Evolutionary conservation across 2,113 vertebrate genomes (phyloP).

Genomic region (Buteo buteo): DNA sequence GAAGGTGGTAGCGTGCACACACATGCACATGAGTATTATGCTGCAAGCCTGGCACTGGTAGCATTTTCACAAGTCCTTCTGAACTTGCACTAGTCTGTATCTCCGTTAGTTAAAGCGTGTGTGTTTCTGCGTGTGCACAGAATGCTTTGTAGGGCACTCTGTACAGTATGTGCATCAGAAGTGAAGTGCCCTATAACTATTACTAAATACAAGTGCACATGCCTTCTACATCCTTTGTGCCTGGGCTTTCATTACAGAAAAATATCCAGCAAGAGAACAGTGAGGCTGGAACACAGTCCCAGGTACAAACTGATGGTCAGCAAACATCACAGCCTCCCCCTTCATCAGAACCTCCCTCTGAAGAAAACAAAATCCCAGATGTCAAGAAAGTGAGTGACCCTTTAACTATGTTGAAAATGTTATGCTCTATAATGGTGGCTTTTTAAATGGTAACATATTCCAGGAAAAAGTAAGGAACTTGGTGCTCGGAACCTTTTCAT

Average conservation of each 20-base stretch:
- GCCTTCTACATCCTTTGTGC: constrained; percentile 82
- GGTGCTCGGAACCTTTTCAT: not conserved
- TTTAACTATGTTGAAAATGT: constrained; percentile 69
- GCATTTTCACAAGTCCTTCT: not conserved
- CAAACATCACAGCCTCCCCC: constrained; percentile 76
- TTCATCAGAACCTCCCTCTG: constrained; percentile 79
- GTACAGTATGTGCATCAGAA: not conserved
- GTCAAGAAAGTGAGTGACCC: constrained; percentile 82
- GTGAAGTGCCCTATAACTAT: constrained; percentile 51
- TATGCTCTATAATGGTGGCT: constrained; percentile 10
- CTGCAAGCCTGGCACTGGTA: not conserved
- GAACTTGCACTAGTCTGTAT: not conserved
- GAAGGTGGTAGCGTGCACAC: not conserved
- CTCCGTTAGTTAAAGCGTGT: not conserved
- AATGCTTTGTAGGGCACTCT: constrained; percentile 5
- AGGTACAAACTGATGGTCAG: constrained; percentile 83
- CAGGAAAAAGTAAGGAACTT: not conserved
- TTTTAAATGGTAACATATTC: not conserved
- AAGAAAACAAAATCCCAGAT: constrained; percentile 80
- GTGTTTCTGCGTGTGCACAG: constrained; percentile 40
- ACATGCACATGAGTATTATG: not conserved
- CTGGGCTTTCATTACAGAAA: constrained; percentile 85
- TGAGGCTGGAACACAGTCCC: constrained; percentile 81
- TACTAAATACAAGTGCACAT: constrained; percentile 63
- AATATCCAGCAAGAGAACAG: constrained; percentile 79